Base-by-base conservation (phyloP, 2,113 vertebrate species). In the Calypte anna region DNA sequence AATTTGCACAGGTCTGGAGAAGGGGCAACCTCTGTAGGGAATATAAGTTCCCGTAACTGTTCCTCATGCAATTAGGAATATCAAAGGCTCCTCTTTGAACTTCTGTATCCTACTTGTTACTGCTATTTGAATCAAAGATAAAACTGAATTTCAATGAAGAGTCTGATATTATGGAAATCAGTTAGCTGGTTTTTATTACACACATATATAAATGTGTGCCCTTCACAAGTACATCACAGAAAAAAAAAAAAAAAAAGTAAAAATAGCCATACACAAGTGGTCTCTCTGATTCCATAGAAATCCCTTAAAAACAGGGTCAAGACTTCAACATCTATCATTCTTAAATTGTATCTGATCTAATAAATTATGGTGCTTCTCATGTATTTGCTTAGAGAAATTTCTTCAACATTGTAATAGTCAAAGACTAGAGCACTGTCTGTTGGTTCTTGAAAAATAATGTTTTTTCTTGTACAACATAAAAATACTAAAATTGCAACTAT, bases 131-230 rank as follows among this genome's bases (percentile, higher is more conserved):
- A 67, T 62, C 50, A 79, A 82, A 88, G 33, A 79, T 80, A 53
- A 82, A 85, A 77, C 30, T 61, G 58, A 86, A 91, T 80, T 91
- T 77, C 88, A 91, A 36, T 33, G 33, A 93, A 53, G 30, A 74
- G 30, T 17, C 23, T 72, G 38, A 27, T 24, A 51, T 25, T 38
- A 83, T 1, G 18, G 10, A 10, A 76, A 76, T 33, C 44, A 36
- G 38, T 72, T 84, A 9, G 16, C 14, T 69, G 63, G 69, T 43
- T 79, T 82, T 67, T 80, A 63, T 77, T 81, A 40, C n/a, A 80
- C 0, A 0, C 31, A 17, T 67, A 59, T 38, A 87, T 51, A 73
- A 82, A 86, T 14, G 40, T 0, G 0, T 22, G 27, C 61, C 50
- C 21, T 90, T 75, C 79, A 78, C 58, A 89, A 93, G 88, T 30